Evolutionary conservation across 2,797 vertebrate genomes (phyloP).

Genomic region (Liasis olivaceus): DNA sequence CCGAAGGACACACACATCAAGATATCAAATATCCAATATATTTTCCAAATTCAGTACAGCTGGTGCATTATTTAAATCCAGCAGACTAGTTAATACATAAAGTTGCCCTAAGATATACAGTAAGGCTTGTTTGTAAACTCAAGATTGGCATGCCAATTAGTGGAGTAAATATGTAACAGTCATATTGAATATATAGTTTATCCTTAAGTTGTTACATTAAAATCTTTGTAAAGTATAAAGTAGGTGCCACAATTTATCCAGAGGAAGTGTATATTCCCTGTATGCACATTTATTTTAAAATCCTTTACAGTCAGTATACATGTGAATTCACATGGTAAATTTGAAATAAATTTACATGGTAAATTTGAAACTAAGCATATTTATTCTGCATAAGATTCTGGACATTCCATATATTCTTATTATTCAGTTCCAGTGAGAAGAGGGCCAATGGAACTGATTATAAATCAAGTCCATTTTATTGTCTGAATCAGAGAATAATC

Average conservation of each 20-base stretch:
- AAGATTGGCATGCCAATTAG: not conserved
- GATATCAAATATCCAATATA: conserved; percentile 2
- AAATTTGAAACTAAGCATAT: not conserved
- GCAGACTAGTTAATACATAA: not conserved
- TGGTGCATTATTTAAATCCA: not conserved
- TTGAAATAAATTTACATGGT: not conserved
- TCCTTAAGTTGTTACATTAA: not conserved
- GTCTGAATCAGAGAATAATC: not conserved
- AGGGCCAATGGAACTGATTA: not conserved
- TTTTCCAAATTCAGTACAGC: not conserved
- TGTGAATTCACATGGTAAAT: not conserved
- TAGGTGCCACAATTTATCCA: not conserved
- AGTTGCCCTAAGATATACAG: not conserved
- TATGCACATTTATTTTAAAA: not conserved
- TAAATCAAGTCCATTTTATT: not conserved
- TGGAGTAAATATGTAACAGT: not conserved
- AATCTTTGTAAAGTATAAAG: not conserved
- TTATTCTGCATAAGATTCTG: not conserved
- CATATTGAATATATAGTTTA: not conserved
- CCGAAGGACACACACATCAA: not conserved
- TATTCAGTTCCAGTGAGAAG: not conserved
- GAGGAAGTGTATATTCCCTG: not conserved
- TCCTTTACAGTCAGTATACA: not conserved
- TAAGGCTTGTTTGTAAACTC: not conserved
- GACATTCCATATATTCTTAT: not conserved